Evolutionary conservation across 2,888 invertebrate genomes (phyloP).

Genomic region (Adelognathus sp.): DNA sequence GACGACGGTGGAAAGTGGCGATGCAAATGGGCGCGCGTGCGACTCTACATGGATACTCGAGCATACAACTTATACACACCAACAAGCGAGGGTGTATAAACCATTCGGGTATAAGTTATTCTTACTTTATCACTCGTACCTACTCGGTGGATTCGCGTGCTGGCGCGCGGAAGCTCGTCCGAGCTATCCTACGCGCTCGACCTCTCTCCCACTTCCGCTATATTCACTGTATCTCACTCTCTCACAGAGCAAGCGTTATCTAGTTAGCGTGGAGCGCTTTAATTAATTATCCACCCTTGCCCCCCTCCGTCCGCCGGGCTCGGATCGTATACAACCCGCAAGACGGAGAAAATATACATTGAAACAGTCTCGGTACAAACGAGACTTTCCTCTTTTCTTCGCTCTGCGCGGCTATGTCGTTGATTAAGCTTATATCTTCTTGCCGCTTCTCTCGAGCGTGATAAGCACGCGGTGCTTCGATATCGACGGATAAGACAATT

Average conservation of each 20-base stretch:
- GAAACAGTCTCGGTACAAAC: slow-evolving; percentile 18
- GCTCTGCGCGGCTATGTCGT: background rate
- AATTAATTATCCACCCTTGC: slow-evolving; percentile 33
- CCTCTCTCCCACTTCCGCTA: slow-evolving; percentile 11
- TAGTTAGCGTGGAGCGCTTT: slow-evolving; percentile 51
- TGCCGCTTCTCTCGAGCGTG: background rate
- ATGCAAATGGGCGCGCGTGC: slow-evolving; percentile 27
- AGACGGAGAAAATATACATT: slow-evolving; percentile 39
- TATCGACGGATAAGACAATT: background rate
- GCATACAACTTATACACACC: background rate
- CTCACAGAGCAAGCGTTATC: slow-evolving; percentile 48
- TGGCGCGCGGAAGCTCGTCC: slow-evolving; percentile 41
- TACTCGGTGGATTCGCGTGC: slow-evolving; percentile 48
- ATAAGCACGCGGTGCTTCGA: background rate
- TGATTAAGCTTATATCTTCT: background rate
- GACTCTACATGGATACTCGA: slow-evolving; percentile 29
- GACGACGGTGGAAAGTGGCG: slow-evolving; percentile 28
- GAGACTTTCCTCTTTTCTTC: background rate
- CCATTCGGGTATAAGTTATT: slow-evolving; percentile 52
- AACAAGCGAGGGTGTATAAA: background rate
- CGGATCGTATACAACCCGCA: slow-evolving; percentile 45
- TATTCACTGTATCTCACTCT: background rate
- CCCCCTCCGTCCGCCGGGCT: background rate
- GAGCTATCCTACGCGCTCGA: slow-evolving; percentile 21
- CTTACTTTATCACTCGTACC: slow-evolving; percentile 50